Evolutionary conservation across 2,888 invertebrate genomes (phyloP).

Genomic region (Parnassius glacialis): DNA sequence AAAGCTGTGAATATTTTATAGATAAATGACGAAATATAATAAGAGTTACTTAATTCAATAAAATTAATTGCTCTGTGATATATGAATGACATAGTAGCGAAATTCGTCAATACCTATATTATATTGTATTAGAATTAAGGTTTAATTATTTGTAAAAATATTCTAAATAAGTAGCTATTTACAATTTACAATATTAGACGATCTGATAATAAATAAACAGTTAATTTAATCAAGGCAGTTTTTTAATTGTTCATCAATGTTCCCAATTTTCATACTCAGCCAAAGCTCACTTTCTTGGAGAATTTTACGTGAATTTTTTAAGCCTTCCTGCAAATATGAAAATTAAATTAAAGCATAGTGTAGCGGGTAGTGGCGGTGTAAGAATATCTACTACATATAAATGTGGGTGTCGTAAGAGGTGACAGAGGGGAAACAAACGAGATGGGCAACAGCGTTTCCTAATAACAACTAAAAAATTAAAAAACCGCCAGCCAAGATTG

Average conservation of each 20-base stretch:
- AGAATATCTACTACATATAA: not conserved
- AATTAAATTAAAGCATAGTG: not conserved
- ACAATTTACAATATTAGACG: constrained; percentile 30
- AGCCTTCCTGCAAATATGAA: constrained; percentile 43
- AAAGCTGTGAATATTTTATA: not conserved
- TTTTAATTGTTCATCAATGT: constrained; percentile 59
- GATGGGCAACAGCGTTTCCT: too few relatives aligned
- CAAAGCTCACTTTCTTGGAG: constrained; percentile 59
- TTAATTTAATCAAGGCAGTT: constrained; percentile 66
- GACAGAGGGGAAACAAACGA: too few relatives aligned
- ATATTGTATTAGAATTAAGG: constrained; percentile 30
- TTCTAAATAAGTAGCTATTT: constrained; percentile 5
- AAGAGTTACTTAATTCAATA: constrained; percentile 23
- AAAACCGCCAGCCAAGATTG: too few relatives aligned
- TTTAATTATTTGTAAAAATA: constrained; percentile 25
- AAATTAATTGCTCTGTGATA: constrained; percentile 45
- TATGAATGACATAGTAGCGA: constrained; percentile 42
- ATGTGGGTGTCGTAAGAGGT: too few relatives aligned
- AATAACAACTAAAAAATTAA: too few relatives aligned
- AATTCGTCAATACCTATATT: constrained; percentile 34
- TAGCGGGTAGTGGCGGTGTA: too few relatives aligned
- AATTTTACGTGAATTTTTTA: constrained; percentile 44
- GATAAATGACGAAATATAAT: constrained; percentile 6
- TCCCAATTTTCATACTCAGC: constrained; percentile 52
- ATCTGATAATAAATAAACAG: constrained; percentile 39